Percentiles rank a stretch among this genome's conserved stretches.
These are phyloP conservation scores for Procambarus virginalis DNA, from an alignment of 1,140 invertebrate genomes.

Conservation along the genomic window DNA sequence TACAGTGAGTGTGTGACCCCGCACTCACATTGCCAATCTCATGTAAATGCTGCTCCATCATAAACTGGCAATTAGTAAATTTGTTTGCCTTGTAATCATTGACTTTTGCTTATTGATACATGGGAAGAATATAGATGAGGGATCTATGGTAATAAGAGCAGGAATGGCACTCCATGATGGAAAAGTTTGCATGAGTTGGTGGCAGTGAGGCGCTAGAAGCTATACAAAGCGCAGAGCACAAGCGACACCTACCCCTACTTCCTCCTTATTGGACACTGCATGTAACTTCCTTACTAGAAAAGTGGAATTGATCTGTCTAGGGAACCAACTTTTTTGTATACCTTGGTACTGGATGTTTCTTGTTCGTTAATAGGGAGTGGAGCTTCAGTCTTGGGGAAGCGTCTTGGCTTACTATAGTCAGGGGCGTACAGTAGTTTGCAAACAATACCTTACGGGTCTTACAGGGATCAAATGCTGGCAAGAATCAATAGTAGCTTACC, in stretches of 20 bases:
- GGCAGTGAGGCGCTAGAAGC: slow-evolving; percentile 8
- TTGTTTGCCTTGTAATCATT: neutral
- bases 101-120: no score
- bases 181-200: neutral
- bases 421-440: neutral
- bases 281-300: neutral
- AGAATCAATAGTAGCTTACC: slow-evolving; percentile 7
- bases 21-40: neutral
- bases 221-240: slow-evolving; percentile 27
- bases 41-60: neutral
- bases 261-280: neutral
- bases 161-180: neutral
- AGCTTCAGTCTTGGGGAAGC: neutral
- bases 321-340: neutral
- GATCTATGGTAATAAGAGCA: neutral
- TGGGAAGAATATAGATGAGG: no score
- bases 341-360: neutral
- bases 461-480: neutral
- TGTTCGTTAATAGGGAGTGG: neutral
- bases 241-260: slow-evolving; percentile 31
- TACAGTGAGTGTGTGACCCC: neutral
- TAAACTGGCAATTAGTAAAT: neutral
- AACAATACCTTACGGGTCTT: neutral
- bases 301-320: neutral
- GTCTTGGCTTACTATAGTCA: neutral